Percentiles rank a stretch among this genome's conserved stretches.
Conservation (phyloP, 1,140 invertebrate genomes). For the Drosophila varians region DNA sequence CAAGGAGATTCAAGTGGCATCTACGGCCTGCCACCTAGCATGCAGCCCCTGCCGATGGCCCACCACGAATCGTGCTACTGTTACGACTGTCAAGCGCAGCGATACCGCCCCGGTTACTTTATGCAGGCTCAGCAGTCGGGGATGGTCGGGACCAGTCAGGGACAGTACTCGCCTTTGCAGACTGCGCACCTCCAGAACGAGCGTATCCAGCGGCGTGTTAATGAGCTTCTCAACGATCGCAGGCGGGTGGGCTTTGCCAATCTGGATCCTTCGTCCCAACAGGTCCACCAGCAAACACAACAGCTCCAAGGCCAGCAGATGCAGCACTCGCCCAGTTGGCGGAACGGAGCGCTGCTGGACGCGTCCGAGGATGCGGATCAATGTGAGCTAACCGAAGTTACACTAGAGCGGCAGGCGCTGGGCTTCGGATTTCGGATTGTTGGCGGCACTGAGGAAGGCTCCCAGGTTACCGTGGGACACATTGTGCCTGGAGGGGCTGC, state of each 20-base stretch:
- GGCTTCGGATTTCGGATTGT: conserved; percentile 99
- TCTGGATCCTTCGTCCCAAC: conserved; percentile 49
- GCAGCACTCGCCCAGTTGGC: conserved; percentile 65
- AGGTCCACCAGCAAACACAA: conserved; percentile 29
- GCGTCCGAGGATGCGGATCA: conserved; percentile 84
- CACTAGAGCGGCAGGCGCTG: conserved; percentile 91
- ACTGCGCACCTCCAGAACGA: conserved; percentile 80
- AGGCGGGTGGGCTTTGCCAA: conserved; percentile 77
- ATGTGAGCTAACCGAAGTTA: conserved; percentile 91
- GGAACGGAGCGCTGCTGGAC: conserved; percentile 74
- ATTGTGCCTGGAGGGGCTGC: conserved; percentile 97
- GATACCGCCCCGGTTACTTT: conserved; percentile 67
- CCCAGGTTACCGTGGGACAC: conserved; percentile 97
- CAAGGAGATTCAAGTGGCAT: conserved; percentile 53
- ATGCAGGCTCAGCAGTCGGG: conserved; percentile 39
- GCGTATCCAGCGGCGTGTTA: conserved; percentile 76
- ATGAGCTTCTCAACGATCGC: conserved; percentile 74
- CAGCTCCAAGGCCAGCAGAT: conserved; percentile 28
- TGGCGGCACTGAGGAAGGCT: conserved; percentile 98
- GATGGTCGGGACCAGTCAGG: conserved; percentile 1
- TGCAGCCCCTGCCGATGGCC: conserved; percentile 62
- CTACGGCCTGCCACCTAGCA: conserved; percentile 71
- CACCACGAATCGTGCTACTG: conserved; percentile 82
- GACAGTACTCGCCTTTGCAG: conserved; percentile 73
- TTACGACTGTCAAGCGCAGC: conserved; percentile 79